Evolutionary conservation across 2,113 vertebrate species (phyloP), one percentile per base, ranked within the genome.

Genomic region (Tragelaphus imberbis): DNA sequence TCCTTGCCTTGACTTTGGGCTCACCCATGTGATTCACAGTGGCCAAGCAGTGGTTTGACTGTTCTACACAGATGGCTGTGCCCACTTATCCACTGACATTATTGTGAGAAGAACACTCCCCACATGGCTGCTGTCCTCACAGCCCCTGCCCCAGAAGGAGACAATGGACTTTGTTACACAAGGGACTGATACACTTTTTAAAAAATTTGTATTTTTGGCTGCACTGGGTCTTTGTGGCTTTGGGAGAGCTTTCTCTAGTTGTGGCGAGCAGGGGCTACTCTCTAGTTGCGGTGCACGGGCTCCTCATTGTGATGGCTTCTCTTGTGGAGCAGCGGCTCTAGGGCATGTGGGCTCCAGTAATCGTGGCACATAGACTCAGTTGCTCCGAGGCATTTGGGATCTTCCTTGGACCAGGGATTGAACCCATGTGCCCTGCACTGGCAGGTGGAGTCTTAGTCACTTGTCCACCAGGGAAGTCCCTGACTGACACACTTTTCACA

Each of bases 271-370:
- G 6, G 36, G 40, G 23, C 36, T 75, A 3, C 71, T 44, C 71
- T 75, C 2, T 1, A 3, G 71, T 25, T 7, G 36, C 12, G 0
- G 36, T 3, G 10, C 21, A 0, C 2, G 7, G 21, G 36, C 71
- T 77, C 7, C 71, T 44, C 36, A 25, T 25, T 75, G 71, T 44
- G 36, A 21, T 25, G 21, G 36, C 36, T 25, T 75, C 68, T 75
- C 68, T 25, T 2, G 10, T 11, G 36, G 71, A 44, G 36, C 36
- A 3, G 11, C 0, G 1, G 71, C 23, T 44, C 5, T 1, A 23
- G 71, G 23, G 40, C 12, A 14, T 0, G 3, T 14, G 23, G 40
- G 40, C 71, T 44, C 12, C 40, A 27, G 23, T 25, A 27, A 27
- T 1, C 7, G 40, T 77, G 40, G 40, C 23, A 27, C 6, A 0